Percentiles rank a stretch among this genome's conserved stretches.
phyloP scores from a whole-genome alignment of 2,888 invertebrate genomes.

The Cactoblastis cactorum region DNA sequence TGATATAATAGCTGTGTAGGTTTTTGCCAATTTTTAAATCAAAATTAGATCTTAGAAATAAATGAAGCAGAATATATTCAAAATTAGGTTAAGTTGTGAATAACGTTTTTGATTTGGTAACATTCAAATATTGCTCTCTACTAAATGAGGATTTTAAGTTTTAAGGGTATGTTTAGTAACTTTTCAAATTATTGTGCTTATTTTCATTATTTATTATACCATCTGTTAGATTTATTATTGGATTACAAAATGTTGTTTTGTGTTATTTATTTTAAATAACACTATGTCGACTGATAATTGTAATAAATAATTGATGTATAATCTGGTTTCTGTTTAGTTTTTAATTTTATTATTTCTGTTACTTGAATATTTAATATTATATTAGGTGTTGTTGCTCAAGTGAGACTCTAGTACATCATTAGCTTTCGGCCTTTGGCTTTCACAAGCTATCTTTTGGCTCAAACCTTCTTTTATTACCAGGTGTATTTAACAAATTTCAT shows the following conservation, averaged over 20 bases:
- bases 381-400: too few relatives aligned
- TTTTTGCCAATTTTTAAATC: neutral
- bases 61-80: neutral
- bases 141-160: neutral
- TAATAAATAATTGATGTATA: slow-evolving; percentile 29
- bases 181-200: neutral
- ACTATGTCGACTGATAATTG: slow-evolving; percentile 47
- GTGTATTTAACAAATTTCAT: too few relatives aligned
- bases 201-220: slow-evolving; percentile 11
- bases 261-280: slow-evolving; percentile 39
- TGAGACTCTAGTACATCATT: too few relatives aligned
- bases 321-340: neutral
- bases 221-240: slow-evolving; percentile 9
- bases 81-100: neutral
- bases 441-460: too few relatives aligned
- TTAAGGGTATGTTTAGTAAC: neutral
- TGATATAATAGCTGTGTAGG: neutral
- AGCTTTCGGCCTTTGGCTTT: too few relatives aligned
- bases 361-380: too few relatives aligned
- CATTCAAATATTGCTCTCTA: slow-evolving; percentile 2
- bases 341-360: too few relatives aligned
- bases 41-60: neutral
- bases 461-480: too few relatives aligned
- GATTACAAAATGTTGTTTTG: slow-evolving; percentile 9
- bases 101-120: neutral